Percentiles rank a stretch among this genome's conserved stretches.
Evolutionary conservation across 2,113 vertebrate species (phyloP).

Genomic region (Hydrolagus affinis): DNA sequence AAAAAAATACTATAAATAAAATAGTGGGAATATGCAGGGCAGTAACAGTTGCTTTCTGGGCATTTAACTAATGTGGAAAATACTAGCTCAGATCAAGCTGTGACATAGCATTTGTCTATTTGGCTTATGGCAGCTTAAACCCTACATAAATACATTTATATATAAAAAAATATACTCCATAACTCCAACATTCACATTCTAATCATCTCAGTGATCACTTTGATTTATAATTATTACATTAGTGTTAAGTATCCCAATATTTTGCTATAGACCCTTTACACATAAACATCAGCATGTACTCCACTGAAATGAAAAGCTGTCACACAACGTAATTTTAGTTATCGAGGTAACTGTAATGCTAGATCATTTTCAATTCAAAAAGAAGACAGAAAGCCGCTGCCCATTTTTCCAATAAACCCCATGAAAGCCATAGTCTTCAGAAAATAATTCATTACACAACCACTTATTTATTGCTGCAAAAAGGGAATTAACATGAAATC

Average conservation of each 20-base stretch:
- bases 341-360: slow-evolving; percentile 12
- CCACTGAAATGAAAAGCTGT: slow-evolving; percentile 18
- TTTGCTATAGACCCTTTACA: slow-evolving; percentile 10
- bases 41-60: neutral
- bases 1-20: neutral
- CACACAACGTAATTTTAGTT: slow-evolving; percentile 7
- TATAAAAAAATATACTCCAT: neutral
- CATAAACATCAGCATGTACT: neutral
- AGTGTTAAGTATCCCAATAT: slow-evolving; percentile 6
- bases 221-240: slow-evolving; percentile 23
- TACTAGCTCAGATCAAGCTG: neutral
- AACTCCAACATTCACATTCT: slow-evolving; percentile 16
- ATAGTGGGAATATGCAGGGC: neutral
- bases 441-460: neutral
- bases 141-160: slow-evolving; percentile 3
- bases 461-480: slow-evolving; percentile 5
- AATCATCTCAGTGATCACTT: neutral
- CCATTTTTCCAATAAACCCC: slow-evolving; percentile 21
- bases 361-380: slow-evolving; percentile 6
- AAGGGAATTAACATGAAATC: slow-evolving; percentile 27
- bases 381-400: neutral
- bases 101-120: slow-evolving; percentile 30
- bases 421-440: slow-evolving; percentile 22
- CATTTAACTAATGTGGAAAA: slow-evolving; percentile 1
- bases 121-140: slow-evolving; percentile 24